Evolutionary conservation across 2,888 invertebrate genomes (phyloP).

Genomic region (Eristalinus sepulchralis): DNA sequence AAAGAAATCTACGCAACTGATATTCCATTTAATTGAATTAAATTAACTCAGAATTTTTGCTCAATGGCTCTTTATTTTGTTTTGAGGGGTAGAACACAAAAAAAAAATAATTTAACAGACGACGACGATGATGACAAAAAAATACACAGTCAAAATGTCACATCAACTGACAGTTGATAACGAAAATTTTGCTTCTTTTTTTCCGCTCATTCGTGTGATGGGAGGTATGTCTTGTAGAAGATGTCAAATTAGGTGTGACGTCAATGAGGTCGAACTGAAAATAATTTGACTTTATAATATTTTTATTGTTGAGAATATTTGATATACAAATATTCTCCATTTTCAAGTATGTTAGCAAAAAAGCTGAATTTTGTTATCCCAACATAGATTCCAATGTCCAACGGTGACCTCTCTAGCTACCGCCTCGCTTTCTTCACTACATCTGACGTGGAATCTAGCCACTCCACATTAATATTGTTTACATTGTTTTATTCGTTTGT

Average conservation of each 20-base stretch:
- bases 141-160: conserved; percentile 44
- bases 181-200: neutral
- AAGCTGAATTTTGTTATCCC: too few species aligned
- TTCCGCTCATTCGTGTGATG: neutral
- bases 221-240: neutral
- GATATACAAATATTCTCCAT: too few species aligned
- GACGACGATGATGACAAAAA: conserved; percentile 35
- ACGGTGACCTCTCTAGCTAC: too few species aligned
- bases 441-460: too few species aligned
- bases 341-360: too few species aligned
- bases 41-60: conserved; percentile 55
- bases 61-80: conserved; percentile 51
- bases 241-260: neutral
- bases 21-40: conserved; percentile 54
- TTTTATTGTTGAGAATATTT: too few species aligned
- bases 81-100: conserved; percentile 36
- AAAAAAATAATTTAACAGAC: conserved; percentile 27
- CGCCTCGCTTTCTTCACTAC: too few species aligned
- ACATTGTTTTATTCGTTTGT: too few species aligned
- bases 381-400: too few species aligned
- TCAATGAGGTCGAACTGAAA: neutral
- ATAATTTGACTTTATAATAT: neutral
- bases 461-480: too few species aligned
- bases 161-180: conserved; percentile 33
- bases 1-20: conserved; percentile 24